Percentiles rank a stretch among this genome's conserved stretches.
Conservation (phyloP, 2,797 vertebrate genomes). For the Eidolon dupreanum region DNA sequence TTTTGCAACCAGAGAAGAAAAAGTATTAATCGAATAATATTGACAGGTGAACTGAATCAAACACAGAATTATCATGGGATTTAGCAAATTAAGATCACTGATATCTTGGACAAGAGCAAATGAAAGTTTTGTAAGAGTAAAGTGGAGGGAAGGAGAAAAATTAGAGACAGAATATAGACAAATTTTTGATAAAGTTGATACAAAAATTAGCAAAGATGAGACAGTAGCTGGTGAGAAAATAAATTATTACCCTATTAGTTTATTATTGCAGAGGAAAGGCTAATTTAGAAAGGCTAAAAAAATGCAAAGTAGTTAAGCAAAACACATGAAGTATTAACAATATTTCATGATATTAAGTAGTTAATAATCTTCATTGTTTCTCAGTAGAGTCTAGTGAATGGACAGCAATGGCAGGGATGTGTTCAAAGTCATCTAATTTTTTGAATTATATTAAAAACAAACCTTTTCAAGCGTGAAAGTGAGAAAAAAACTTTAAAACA, state of each 20-base stretch:
- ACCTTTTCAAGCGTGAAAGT: background rate
- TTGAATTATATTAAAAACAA: constrained; percentile 7
- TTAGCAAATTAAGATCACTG: background rate
- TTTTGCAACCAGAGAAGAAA: background rate
- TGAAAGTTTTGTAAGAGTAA: background rate
- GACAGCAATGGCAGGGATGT: background rate
- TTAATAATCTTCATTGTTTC: background rate
- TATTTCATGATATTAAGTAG: background rate
- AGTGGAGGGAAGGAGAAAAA: background rate
- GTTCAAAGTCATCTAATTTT: background rate
- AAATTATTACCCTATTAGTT: background rate
- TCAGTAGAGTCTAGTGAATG: background rate
- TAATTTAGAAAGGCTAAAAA: background rate
- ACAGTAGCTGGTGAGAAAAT: background rate
- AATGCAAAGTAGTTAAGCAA: background rate
- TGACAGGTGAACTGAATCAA: background rate
- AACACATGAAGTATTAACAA: background rate
- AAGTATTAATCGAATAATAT: background rate
- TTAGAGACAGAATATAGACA: background rate
- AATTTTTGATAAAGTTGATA: background rate
- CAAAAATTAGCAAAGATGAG: background rate
- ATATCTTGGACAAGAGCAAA: background rate
- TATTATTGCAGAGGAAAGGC: background rate
- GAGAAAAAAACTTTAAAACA: background rate
- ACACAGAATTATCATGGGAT: background rate